Percentiles rank a stretch among this genome's conserved stretches.
These are phyloP conservation scores for Iselma pallidipennis DNA, from an alignment of 2,888 invertebrate genomes.

Conservation along the genomic window DNA sequence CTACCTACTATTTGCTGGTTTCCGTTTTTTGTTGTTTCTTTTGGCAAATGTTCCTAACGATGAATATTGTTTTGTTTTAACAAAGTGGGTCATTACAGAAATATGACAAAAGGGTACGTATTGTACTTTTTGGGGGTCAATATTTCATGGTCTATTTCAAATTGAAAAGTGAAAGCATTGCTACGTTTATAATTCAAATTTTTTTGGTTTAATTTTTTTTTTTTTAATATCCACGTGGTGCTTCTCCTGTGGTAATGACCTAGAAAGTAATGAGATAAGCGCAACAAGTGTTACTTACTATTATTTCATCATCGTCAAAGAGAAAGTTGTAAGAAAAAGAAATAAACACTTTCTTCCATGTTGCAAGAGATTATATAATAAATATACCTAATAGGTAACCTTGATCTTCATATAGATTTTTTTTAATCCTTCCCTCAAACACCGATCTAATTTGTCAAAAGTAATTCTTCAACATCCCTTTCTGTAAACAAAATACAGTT, in stretches of 20 bases:
- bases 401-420: background rate
- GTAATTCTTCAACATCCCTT: background rate
- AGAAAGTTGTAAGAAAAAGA: background rate
- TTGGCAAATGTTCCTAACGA: too few relatives aligned
- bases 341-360: background rate
- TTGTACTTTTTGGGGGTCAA: too few relatives aligned
- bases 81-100: too few relatives aligned
- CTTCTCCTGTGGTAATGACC: background rate
- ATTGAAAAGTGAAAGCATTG: conserved; percentile 20
- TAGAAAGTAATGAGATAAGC: background rate
- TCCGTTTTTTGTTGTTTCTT: too few relatives aligned
- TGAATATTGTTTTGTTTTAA: too few relatives aligned
- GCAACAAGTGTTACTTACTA: background rate
- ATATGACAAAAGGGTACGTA: too few relatives aligned
- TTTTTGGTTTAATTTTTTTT: too few relatives aligned
- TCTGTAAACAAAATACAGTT: background rate
- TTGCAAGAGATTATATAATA: background rate
- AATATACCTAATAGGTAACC: background rate
- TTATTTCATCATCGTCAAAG: background rate
- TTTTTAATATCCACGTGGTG: too few relatives aligned
- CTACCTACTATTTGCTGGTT: too few relatives aligned
- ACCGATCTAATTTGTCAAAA: background rate
- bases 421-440: too few relatives aligned
- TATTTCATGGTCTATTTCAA: too few relatives aligned
- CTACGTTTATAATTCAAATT: background rate